Conservation (phyloP, 1,140 invertebrate genomes). For the Capitella teleta region DNA sequence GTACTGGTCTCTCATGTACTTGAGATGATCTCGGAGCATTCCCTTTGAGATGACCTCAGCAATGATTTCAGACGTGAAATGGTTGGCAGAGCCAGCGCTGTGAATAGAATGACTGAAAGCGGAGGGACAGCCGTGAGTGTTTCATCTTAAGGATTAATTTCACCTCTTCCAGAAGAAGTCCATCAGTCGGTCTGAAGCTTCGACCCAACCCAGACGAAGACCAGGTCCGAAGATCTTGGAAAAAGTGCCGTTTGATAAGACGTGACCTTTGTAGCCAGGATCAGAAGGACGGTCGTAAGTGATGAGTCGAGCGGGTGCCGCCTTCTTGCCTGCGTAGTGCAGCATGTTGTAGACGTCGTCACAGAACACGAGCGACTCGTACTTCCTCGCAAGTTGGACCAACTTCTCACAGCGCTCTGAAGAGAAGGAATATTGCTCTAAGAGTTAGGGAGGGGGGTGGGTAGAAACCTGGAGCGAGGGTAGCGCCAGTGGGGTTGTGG, state of each 20-base stretch:
- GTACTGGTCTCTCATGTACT: no score
- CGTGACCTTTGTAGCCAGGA: conserved; percentile 42
- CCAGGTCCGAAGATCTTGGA: conserved; percentile 57
- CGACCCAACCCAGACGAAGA: conserved; percentile 56
- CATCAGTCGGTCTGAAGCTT: conserved; percentile 45
- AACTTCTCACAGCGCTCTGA: conserved; percentile 43
- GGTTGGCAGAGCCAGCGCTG: no score
- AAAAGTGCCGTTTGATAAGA: conserved; percentile 57
- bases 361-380: conserved; percentile 49
- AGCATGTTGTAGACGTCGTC: conserved; percentile 60
- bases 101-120: no score
- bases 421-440: neutral
- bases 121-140: no score
- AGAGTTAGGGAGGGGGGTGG: no score
- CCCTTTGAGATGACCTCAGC: no score
- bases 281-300: conserved; percentile 45
- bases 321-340: conserved; percentile 40
- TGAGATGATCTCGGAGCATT: no score
- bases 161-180: conserved; percentile 40
- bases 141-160: no score
- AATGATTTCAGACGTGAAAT: no score
- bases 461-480: conserved; percentile 30
- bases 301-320: conserved; percentile 46
- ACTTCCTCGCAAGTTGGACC: conserved; percentile 47
- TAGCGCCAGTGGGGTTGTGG: conserved; percentile 49